Evolutionary conservation across 2,113 vertebrate species (phyloP).

Genomic region (Eptesicus fuscus): DNA sequence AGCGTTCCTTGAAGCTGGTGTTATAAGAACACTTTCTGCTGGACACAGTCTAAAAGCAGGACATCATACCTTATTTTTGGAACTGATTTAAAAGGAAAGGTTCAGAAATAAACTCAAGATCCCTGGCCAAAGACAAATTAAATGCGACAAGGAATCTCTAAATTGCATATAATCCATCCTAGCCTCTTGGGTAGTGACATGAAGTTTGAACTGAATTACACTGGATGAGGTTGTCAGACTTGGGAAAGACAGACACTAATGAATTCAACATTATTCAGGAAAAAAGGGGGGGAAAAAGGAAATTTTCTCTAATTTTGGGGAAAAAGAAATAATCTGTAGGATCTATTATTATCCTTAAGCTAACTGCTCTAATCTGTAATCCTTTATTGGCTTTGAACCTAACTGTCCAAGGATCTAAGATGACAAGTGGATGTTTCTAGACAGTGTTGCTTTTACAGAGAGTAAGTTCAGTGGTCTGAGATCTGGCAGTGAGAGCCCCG

Average conservation of each 20-base stretch:
- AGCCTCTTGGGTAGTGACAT: slow-evolving; percentile 58
- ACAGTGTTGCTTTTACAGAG: not conserved
- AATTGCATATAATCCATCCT: slow-evolving; percentile 72
- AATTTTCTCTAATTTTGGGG: not conserved
- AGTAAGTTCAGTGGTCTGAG: not conserved
- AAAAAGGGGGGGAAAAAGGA: not conserved
- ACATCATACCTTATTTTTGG: slow-evolving; percentile 74
- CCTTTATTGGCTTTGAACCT: not conserved
- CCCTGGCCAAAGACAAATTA: slow-evolving; percentile 58
- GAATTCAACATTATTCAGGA: slow-evolving; percentile 35
- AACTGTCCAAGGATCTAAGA: not conserved
- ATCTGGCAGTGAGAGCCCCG: not conserved
- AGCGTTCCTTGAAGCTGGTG: not conserved
- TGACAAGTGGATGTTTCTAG: not conserved
- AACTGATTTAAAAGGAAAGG: slow-evolving; percentile 71
- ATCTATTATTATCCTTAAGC: not conserved
- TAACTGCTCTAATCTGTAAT: not conserved
- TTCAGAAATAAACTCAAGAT: slow-evolving; percentile 59
- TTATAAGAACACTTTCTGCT: slow-evolving; percentile 42
- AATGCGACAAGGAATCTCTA: slow-evolving; percentile 73
- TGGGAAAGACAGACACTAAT: slow-evolving; percentile 51
- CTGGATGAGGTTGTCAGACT: slow-evolving; percentile 53
- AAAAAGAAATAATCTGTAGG: slow-evolving; percentile 29
- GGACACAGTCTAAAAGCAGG: slow-evolving; percentile 59
- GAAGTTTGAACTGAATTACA: slow-evolving; percentile 64